Evolutionary conservation across 2,113 vertebrate species (phyloP), one percentile per base, ranked within the genome.

Genomic region (Xiphias gladius): DNA sequence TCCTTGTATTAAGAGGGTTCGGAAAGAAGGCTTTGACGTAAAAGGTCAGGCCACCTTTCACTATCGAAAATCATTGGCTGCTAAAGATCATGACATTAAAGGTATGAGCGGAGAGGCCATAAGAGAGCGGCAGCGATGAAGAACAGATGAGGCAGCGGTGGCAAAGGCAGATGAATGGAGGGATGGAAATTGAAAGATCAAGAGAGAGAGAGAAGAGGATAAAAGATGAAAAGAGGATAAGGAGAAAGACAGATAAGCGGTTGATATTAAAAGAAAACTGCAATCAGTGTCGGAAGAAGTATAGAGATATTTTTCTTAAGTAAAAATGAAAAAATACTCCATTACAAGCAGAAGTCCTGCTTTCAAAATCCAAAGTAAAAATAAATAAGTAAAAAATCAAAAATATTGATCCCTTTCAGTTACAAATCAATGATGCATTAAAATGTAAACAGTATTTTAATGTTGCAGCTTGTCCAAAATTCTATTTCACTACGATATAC

Each of bases 31-130:
- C 70, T 87, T 83, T 79, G 82, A 67, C 41, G n/a, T n/a, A 67
- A 92, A 92, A 92, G 91, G 91, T 92, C 86, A 90, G 77, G 69
- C 64, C 80, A 85, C 78, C 82, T 84, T 87, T 84, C 19, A 22
- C 82, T 86, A 90, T 87, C 79, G 91, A 90, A 91, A 91, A 91
- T 91, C 89, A 88, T 67, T 90, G 75, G 75, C 82, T 80, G 82
- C 88, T 84, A 91, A 91, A 92, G 88, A 91, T 91, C 91, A 87
- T 84, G 86, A 90, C 91, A 92, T 91, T 91, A 90, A 90, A 70
- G 79, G 73, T 84, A 68, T 66, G 87, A 92, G 88, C 68, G 54
- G 43, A 58, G 82, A 72, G 59, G 76, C 75, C 79, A 17, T 64
- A 58, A 67, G 73, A 85, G 68, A 71, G 70, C 20, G 4, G 48